phyloP scores from a whole-genome alignment of 2,797 vertebrate genomes.

The Lepidocolaptes lacrymiger region DNA sequence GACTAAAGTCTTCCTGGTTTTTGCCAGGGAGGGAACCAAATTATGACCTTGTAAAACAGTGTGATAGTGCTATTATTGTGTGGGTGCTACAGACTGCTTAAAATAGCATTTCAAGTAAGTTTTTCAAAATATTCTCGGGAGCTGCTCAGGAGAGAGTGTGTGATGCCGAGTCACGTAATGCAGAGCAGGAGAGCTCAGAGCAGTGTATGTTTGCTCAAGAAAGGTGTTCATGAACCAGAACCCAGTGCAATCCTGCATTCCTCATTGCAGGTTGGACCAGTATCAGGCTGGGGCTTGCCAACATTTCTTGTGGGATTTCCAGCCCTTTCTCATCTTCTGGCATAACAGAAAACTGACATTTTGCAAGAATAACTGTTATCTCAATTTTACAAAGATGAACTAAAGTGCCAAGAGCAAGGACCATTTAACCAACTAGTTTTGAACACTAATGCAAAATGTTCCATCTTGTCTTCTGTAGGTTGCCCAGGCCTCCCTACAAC shows the following conservation, averaged over 20 bases:
- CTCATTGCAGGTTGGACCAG: accelerated
- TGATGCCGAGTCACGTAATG: not conserved
- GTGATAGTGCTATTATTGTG: slow-evolving; percentile 1
- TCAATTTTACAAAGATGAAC: not conserved
- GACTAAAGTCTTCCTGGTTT: not conserved
- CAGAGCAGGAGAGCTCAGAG: not conserved
- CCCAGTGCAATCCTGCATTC: not conserved
- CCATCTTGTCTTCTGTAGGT: not conserved
- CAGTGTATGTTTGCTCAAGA: accelerated
- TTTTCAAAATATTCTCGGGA: not conserved
- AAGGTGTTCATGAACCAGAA: not conserved
- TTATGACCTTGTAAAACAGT: slow-evolving; percentile 55
- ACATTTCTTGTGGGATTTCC: not conserved
- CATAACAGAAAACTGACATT: not conserved
- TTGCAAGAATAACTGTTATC: not conserved
- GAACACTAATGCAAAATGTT: not conserved
- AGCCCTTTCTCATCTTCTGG: not conserved
- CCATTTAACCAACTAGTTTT: not conserved
- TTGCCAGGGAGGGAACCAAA: not conserved
- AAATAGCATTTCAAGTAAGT: not conserved
- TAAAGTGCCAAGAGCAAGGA: not conserved
- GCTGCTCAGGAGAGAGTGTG: not conserved
- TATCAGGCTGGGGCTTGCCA: not conserved
- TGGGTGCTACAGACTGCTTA: not conserved
- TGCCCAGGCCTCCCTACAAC: not conserved